Evolutionary conservation across 2,797 vertebrate species (phyloP), one percentile per base, ranked within the genome.

Genomic region (Cetoscarus ocellatus): DNA sequence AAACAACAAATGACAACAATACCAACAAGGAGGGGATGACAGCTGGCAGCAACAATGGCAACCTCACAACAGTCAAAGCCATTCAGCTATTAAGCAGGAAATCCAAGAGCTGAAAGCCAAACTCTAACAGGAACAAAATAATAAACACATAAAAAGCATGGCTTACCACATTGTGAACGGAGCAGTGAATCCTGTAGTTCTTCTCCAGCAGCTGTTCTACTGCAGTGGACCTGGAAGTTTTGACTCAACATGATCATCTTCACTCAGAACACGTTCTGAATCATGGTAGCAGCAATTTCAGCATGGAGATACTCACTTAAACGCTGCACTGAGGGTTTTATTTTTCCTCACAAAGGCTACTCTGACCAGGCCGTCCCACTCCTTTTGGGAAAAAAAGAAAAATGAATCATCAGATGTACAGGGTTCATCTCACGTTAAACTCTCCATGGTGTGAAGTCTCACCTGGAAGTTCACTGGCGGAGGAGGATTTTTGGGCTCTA

Each of bases 381-480:
- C 98, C 98, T 99, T 74, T n/a, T 42, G 6, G 36, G 5, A 14
- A 40, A 35, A 43, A 11, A 35, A 36, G 6, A 61, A 9, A 63
- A 77, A 17, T 1, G 19, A 38, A 92, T 88, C 38, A 75, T 19
- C 44, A 17, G 15, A 17, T 5, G 38, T 15, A 8, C 38, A 18
- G 1, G 35, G 2, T 8, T 4, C 7, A 43, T 17, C 5, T 58
- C 3, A 2, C 0, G 1, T 35, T 61, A 17, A n/a, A 40, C 38
- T 7, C 1, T 19, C 8, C 2, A 14, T 5, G n/a, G 10, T 18
- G 18, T 27, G 14, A 19, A 54, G 75, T 9, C 75, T 84, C 53
- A 99, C 98, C 96, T 98, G 96, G 87, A 99, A 99, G 86, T 98
- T 99, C 50, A 99, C 95, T 10, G 97, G 97, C 44, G 98, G 98